These are phyloP conservation scores for Uropetala carovei DNA, from an alignment of 2,888 invertebrate species.

Conservation along the genomic window DNA sequence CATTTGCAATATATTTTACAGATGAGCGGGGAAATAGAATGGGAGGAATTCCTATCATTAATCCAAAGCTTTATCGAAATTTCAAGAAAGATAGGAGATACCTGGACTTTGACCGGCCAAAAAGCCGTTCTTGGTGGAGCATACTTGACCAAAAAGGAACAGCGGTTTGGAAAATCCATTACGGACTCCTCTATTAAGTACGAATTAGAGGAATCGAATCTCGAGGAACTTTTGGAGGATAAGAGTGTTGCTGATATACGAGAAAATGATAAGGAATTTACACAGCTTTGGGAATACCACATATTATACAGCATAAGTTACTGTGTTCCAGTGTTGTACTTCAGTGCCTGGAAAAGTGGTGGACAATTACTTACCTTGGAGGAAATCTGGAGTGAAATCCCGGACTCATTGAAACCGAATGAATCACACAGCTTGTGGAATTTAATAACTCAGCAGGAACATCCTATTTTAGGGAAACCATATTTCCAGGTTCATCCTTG, in stretches of 20 bases:
- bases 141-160: background rate
- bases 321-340: constrained; percentile 75
- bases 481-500: constrained; percentile 71
- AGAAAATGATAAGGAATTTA: background rate
- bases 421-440: constrained; percentile 81
- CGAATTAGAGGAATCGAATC: background rate
- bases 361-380: constrained; percentile 69
- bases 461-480: constrained; percentile 70
- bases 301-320: constrained; percentile 71
- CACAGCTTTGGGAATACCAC: constrained; percentile 72
- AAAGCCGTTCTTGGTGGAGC: constrained; percentile 21
- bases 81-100: background rate
- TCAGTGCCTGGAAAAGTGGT: constrained; percentile 77
- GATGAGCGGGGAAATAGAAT: constrained; percentile 5
- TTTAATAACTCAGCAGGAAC: constrained; percentile 70
- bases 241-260: background rate
- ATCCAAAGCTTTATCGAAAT: background rate
- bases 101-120: background rate
- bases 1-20: background rate
- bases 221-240: background rate
- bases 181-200: background rate
- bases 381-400: constrained; percentile 67
- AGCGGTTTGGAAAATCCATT: background rate
- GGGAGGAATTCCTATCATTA: constrained; percentile 8
- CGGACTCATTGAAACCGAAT: constrained; percentile 78